Conservation (phyloP, 2,113 vertebrate genomes). For the Mesitornis unicolor region DNA sequence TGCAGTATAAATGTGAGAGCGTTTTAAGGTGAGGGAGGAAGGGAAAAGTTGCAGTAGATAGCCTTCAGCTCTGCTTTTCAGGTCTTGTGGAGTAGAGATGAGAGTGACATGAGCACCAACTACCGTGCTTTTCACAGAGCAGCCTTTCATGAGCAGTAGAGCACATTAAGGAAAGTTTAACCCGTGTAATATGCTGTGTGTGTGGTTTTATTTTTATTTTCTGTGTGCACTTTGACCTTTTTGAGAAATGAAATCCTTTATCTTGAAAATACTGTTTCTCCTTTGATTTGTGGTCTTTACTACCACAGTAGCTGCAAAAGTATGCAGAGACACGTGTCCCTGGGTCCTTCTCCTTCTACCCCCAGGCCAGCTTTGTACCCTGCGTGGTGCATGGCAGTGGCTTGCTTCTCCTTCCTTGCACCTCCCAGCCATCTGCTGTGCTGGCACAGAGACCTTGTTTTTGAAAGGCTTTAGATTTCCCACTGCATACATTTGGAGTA, state of each 20-base stretch:
- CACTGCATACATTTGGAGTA: not conserved
- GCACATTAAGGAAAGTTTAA: not conserved
- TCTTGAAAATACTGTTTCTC: not conserved
- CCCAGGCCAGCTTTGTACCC: not conserved
- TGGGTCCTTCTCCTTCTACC: not conserved
- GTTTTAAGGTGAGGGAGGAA: not conserved
- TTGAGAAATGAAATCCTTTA: not conserved
- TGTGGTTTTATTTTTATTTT: not conserved
- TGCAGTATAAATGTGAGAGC: not conserved
- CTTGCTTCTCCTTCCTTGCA: not conserved
- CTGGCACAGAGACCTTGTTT: not conserved
- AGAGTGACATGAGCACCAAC: not conserved
- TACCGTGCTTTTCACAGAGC: not conserved
- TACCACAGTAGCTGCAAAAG: not conserved
- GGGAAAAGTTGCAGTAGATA: not conserved
- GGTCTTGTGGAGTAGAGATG: not conserved
- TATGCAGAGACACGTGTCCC: not conserved
- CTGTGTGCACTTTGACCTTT: not conserved
- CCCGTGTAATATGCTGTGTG: not conserved
- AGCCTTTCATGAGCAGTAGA: not conserved
- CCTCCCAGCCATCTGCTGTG: constrained; percentile 8
- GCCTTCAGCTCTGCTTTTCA: not conserved
- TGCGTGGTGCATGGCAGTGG: not conserved
- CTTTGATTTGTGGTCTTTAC: not conserved
- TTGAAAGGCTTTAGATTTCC: not conserved